phyloP scores from a whole-genome alignment of 2,113 vertebrate species.

The Elachura formosa region DNA sequence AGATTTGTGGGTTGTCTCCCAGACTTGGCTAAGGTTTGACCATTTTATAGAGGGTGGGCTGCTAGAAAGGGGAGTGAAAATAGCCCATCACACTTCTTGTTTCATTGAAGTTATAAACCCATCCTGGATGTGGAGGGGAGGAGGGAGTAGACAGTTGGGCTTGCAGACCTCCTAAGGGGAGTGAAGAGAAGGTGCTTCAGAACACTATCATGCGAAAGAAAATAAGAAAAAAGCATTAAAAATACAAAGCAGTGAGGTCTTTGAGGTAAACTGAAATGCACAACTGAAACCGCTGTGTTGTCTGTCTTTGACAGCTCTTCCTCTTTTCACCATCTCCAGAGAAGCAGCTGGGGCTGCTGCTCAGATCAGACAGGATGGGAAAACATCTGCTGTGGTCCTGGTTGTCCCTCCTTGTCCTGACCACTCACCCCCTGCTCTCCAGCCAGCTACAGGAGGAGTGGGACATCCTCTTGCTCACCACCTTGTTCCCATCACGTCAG shows the following conservation, averaged over 20 bases:
- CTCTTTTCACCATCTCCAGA: neutral
- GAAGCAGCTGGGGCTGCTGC: neutral
- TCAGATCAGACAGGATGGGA: neutral
- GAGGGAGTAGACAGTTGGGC: neutral
- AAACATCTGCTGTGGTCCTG: neutral
- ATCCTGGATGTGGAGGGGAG: neutral
- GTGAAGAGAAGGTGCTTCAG: neutral
- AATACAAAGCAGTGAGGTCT: neutral
- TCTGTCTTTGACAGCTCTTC: constrained; percentile 22
- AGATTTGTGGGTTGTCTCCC: neutral
- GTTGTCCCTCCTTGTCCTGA: neutral
- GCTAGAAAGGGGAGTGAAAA: neutral
- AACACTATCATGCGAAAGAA: neutral
- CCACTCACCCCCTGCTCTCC: neutral
- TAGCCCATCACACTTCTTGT: neutral
- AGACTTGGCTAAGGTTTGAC: neutral
- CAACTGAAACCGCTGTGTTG: constrained; percentile 15
- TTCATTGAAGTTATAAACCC: neutral
- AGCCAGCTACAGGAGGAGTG: neutral
- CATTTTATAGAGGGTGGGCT: neutral
- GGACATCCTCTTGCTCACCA: neutral
- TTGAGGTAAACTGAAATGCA: constrained; percentile 7
- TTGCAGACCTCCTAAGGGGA: neutral
- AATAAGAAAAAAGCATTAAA: neutral
- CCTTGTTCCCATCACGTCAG: neutral